Evolutionary conservation across 2,797 vertebrate genomes (phyloP).

Genomic region (Perodicticus potto): DNA sequence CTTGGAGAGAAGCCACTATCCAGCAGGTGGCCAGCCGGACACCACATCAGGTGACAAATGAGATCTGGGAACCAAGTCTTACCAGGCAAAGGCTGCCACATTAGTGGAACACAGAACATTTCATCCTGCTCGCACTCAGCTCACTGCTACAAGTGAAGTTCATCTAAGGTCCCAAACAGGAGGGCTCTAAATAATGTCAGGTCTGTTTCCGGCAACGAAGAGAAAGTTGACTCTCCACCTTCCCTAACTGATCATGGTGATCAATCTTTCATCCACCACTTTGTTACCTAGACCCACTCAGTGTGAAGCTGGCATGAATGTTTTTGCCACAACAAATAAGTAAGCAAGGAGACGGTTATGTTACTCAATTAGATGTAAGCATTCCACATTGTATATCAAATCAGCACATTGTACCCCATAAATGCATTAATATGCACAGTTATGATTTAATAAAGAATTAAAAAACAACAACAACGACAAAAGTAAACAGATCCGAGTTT

Average conservation of each 20-base stretch:
- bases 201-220: constrained; percentile 52
- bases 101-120: neutral
- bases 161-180: constrained; percentile 56
- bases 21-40: neutral
- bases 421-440: no score
- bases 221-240: constrained; percentile 60
- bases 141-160: constrained; percentile 17
- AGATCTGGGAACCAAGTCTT: neutral
- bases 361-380: no score
- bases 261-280: constrained; percentile 1
- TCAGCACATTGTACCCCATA: no score
- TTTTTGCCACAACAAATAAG: no score
- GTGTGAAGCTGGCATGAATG: neutral
- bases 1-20: neutral
- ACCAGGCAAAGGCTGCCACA: constrained; percentile 6
- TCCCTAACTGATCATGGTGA: constrained; percentile 46
- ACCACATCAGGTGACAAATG: neutral
- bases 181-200: constrained; percentile 45
- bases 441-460: no score
- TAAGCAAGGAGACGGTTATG: no score
- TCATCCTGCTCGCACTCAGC: neutral
- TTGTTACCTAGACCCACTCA: neutral
- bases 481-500: neutral
- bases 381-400: no score
- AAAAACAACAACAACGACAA: neutral